A percentile compares a stretch with the other conserved stretches of the same genome.
Conservation (phyloP, 2,888 invertebrate genomes). For the Leucoma salicis region DNA sequence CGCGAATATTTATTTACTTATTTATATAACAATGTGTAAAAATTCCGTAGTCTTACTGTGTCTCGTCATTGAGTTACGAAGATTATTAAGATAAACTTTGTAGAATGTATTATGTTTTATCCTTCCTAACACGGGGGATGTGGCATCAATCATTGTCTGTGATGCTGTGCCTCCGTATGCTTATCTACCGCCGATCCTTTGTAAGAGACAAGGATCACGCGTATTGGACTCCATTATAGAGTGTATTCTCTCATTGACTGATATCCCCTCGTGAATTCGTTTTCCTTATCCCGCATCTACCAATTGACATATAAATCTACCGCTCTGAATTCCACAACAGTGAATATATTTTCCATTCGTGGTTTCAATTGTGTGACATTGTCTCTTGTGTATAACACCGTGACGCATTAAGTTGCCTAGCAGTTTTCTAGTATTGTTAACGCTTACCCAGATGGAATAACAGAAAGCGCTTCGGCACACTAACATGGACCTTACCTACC, state of each 20-base stretch:
- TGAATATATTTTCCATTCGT: conserved; percentile 15
- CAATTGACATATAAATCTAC: background rate
- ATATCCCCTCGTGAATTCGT: conserved; percentile 14
- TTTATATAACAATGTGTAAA: background rate
- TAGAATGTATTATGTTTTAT: conserved; percentile 47
- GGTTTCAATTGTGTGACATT: conserved; percentile 34
- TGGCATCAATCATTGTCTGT: conserved; percentile 71
- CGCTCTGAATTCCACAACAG: conserved; percentile 6
- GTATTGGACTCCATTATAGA: conserved; percentile 52
- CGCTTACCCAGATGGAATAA: conserved; percentile 40
- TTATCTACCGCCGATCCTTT: conserved; percentile 52
- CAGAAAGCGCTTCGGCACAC: conserved; percentile 40
- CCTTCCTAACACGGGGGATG: conserved; percentile 40
- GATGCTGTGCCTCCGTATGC: conserved; percentile 46
- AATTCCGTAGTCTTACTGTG: conserved; percentile 26
- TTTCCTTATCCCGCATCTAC: conserved; percentile 3
- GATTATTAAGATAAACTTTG: conserved; percentile 34
- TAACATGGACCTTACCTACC: conserved; percentile 45
- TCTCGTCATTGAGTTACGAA: conserved; percentile 35
- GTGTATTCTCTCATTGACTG: conserved; percentile 34
- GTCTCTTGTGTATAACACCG: conserved; percentile 31
- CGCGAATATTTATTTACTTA: too few relatives aligned
- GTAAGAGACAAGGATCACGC: conserved; percentile 53
- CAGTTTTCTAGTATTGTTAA: conserved; percentile 39
- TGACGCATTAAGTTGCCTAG: conserved; percentile 40